These are phyloP conservation scores for Melipona quadrifasciata DNA, from an alignment of 1,140 invertebrate species.

Conservation along the genomic window DNA sequence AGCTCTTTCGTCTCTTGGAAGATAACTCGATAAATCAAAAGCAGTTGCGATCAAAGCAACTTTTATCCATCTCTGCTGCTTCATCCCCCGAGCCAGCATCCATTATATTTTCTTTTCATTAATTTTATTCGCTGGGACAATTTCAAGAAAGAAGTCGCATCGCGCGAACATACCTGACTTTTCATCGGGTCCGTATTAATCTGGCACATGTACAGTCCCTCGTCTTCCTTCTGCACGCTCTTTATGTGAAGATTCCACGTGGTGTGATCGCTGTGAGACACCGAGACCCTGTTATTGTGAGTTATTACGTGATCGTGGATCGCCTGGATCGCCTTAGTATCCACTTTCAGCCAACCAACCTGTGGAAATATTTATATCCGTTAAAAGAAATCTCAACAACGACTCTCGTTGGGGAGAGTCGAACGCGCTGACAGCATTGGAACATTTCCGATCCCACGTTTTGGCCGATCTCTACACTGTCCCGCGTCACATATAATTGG, in stretches of 20 bases:
- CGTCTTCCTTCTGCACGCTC: conserved; percentile 90
- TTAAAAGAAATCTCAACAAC: too few species aligned
- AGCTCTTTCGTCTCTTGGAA: background rate
- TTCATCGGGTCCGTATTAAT: conserved; percentile 92
- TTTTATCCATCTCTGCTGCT: too few species aligned
- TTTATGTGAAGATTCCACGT: conserved; percentile 93
- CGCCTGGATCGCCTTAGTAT: conserved; percentile 92
- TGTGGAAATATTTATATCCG: conserved; percentile 75
- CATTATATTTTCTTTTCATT: too few species aligned
- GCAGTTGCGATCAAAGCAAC: too few species aligned
- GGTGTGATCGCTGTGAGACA: conserved; percentile 89
- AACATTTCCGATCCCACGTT: too few species aligned
- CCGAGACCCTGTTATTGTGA: conserved; percentile 90
- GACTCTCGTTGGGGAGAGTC: too few species aligned
- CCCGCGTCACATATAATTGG: too few species aligned
- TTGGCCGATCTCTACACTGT: too few species aligned
- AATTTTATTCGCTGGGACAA: too few species aligned
- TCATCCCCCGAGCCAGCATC: too few species aligned
- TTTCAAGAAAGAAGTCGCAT: background rate
- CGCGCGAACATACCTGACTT: conserved; percentile 86
- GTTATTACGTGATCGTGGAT: conserved; percentile 95
- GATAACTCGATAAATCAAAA: too few species aligned
- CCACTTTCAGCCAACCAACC: conserved; percentile 95
- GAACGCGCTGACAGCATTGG: too few species aligned
- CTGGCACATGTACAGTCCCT: conserved; percentile 93